Conservation (phyloP, 64 coral and sea anemone genomes). For the Dendronephthya gigantea region DNA sequence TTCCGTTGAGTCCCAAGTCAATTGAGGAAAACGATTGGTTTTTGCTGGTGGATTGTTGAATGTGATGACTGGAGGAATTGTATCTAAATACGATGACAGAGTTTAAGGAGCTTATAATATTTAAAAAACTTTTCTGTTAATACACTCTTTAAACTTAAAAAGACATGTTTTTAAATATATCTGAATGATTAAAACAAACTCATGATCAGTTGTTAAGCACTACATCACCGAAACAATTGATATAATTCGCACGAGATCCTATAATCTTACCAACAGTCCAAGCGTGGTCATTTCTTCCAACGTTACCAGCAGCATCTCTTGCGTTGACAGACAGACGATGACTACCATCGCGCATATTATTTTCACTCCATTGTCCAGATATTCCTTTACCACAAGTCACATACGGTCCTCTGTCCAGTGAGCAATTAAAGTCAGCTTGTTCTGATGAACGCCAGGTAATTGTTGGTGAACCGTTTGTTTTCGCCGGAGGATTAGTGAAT, state of each 20-base stretch:
- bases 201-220: too few relatives aligned
- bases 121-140: too few relatives aligned
- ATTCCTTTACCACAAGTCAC: background rate
- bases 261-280: background rate
- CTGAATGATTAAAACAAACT: too few relatives aligned
- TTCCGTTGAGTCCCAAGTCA: background rate
- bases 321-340: background rate
- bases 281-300: background rate
- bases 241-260: too few relatives aligned
- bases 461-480: background rate
- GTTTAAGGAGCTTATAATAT: too few relatives aligned
- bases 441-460: background rate
- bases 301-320: background rate
- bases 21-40: background rate
- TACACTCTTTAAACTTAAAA: background rate
- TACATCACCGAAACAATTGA: too few relatives aligned
- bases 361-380: background rate
- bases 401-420: background rate
- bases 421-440: background rate
- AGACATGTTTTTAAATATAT: too few relatives aligned
- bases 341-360: background rate
- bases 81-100: background rate
- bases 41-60: background rate
- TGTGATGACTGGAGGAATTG: background rate
- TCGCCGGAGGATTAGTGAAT: background rate